Evolutionary conservation across 2,113 vertebrate genomes (phyloP).

Genomic region (Spea multiplicata): DNA sequence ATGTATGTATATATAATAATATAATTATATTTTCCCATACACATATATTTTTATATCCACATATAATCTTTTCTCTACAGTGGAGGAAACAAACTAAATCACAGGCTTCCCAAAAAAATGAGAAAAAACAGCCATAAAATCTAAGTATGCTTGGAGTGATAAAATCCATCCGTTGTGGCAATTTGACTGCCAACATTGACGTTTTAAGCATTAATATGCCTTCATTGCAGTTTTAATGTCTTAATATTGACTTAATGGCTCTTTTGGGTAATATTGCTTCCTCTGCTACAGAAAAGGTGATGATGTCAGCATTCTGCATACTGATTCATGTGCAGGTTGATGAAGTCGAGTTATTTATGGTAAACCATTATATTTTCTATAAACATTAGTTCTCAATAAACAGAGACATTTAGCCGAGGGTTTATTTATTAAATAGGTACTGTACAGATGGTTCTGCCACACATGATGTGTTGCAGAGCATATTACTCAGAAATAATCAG

Average conservation of each 20-base stretch:
- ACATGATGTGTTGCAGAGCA: conserved; percentile 84
- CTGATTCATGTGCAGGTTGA: conserved; percentile 86
- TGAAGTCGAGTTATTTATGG: conserved; percentile 87
- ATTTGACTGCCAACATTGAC: conserved; percentile 80
- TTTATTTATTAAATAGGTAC: conserved; percentile 89
- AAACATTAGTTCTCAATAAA: conserved; percentile 91
- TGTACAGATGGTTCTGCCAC: conserved; percentile 88
- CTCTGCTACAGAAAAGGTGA: conserved; percentile 83
- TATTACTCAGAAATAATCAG: conserved; percentile 88
- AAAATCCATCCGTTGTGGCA: conserved; percentile 82
- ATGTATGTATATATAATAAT: too few relatives aligned
- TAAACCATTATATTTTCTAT: conserved; percentile 88
- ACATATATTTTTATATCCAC: neutral
- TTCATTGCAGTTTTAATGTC: conserved; percentile 85
- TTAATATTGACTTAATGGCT: conserved; percentile 86
- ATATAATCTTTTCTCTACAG: conserved; percentile 63
- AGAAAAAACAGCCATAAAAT: conserved; percentile 70
- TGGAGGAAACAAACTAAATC: conserved; percentile 78
- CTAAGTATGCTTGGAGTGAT: conserved; percentile 80
- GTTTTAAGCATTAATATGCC: conserved; percentile 86
- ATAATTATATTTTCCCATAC: too few relatives aligned
- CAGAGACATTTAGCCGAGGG: conserved; percentile 85
- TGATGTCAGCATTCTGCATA: conserved; percentile 80
- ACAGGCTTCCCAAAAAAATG: conserved; percentile 73
- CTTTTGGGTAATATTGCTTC: conserved; percentile 84